Conservation (phyloP, 2,888 invertebrate species). For the Diplazon laetatorius region DNA sequence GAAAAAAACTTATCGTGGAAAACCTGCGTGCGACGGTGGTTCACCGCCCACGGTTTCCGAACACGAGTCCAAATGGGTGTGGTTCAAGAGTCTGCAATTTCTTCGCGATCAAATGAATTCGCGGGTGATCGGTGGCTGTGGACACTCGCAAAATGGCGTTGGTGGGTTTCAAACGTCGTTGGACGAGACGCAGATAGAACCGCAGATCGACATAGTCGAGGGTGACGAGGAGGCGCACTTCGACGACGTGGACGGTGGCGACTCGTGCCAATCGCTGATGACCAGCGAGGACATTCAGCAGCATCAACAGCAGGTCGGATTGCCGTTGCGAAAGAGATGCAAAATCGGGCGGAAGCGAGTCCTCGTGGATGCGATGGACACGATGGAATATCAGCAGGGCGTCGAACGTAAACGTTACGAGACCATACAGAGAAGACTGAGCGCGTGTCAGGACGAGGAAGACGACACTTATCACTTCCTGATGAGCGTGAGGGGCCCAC, state of each 20-base stretch:
- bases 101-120: constrained; percentile 76
- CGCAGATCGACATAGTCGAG: constrained; percentile 75
- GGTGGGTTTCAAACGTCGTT: constrained; percentile 69
- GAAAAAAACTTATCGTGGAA: constrained; percentile 74
- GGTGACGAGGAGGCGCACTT: constrained; percentile 75
- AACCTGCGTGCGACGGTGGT: constrained; percentile 69
- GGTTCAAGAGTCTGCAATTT: constrained; percentile 75
- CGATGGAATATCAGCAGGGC: constrained; percentile 69
- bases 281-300: constrained; percentile 72
- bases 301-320: constrained; percentile 68
- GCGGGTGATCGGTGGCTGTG: constrained; percentile 71
- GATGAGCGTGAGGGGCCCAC: constrained; percentile 74
- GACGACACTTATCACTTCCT: constrained; percentile 76
- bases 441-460: constrained; percentile 69
- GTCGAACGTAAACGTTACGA: constrained; percentile 73
- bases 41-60: constrained; percentile 66
- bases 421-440: constrained; percentile 66
- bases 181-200: constrained; percentile 75
- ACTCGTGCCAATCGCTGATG: constrained; percentile 73
- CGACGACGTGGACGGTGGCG: constrained; percentile 72
- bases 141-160: constrained; percentile 69
- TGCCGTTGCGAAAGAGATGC: constrained; percentile 70
- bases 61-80: constrained; percentile 76
- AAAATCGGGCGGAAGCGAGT: constrained; percentile 71
- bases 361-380: constrained; percentile 68